Evolutionary conservation across 1,140 invertebrate genomes (phyloP), one percentile per base, ranked within the genome.

Genomic region (Platyscapa corneri): DNA sequence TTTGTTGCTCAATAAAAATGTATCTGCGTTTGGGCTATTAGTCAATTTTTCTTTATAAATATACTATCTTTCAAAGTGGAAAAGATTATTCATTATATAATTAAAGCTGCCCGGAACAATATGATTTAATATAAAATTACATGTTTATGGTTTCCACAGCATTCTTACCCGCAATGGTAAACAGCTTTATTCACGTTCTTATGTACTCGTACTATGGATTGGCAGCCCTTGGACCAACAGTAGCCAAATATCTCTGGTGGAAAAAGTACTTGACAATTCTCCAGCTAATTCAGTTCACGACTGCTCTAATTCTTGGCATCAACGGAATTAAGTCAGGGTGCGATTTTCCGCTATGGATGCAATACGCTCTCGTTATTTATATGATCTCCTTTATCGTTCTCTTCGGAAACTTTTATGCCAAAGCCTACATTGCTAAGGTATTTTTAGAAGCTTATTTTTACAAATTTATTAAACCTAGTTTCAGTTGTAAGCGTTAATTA

Each of bases 151-250:
- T 72, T 82, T 86, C 86, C 77, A 60, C 92, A 97, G 97, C 97
- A 18, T 97, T 97, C 90, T 93, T 98, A 60, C 97, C 97, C 46
- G 96, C 97, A 0, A 96, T 98, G 95, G 96, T 98, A 20, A 99
- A 99, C 93, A 97, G 97, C 85, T 96, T 95, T 76, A 97, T 99
- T 64, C 98, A 98, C 91, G 96, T 99, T 0, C 92, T 99, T 34
- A 99, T 99, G 98, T 99, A 99, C 91, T 95, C 95, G 7, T 99
- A 99, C 92, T 99, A 99, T 92, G 96, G 96, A 0, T 92, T 98
- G 18, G 95, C 97, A 5, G 96, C 97, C 0, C 94, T 98, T 84
- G 98, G 98, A 27, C 97, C 97, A 0, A 89, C 94, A 0, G 94
- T 98, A 37, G 94, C 95, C 90, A 96, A 96, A 90, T 98, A 96